These are phyloP conservation scores for Hippocampus guttulatus DNA, from an alignment of 2,113 vertebrate species.

Conservation along the genomic window DNA sequence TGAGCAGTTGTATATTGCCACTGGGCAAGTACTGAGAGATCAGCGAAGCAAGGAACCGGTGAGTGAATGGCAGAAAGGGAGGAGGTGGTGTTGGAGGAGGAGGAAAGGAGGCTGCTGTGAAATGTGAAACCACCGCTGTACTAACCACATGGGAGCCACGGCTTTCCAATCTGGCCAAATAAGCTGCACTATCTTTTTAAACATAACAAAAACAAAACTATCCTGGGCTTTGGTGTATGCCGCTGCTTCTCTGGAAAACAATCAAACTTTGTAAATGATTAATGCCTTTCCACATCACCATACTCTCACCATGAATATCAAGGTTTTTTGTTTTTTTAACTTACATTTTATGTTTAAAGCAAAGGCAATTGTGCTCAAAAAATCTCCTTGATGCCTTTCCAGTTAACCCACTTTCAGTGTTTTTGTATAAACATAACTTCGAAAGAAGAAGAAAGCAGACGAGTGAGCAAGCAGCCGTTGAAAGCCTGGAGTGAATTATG, in stretches of 20 bases:
- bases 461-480: slow-evolving; percentile 54
- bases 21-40: slow-evolving; percentile 86
- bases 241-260: slow-evolving; percentile 74
- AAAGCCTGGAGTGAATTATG: slow-evolving; percentile 46
- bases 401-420: slow-evolving; percentile 73
- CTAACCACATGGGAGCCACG: slow-evolving; percentile 68
- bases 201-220: slow-evolving; percentile 73
- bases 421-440: slow-evolving; percentile 64
- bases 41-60: slow-evolving; percentile 79
- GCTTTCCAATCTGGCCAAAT: slow-evolving; percentile 73
- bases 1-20: slow-evolving; percentile 88
- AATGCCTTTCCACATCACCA: slow-evolving; percentile 63
- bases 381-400: slow-evolving; percentile 75
- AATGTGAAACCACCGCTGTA: slow-evolving; percentile 59
- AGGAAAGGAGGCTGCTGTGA: slow-evolving; percentile 58
- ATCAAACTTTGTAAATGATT: slow-evolving; percentile 77
- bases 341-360: slow-evolving; percentile 63
- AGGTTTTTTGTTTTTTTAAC: slow-evolving; percentile 40
- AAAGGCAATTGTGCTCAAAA: slow-evolving; percentile 68
- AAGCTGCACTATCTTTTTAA: slow-evolving; percentile 64
- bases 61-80: slow-evolving; percentile 71
- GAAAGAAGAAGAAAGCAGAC: slow-evolving; percentile 47
- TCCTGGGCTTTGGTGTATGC: slow-evolving; percentile 67
- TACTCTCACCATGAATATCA: slow-evolving; percentile 72
- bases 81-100: slow-evolving; percentile 12